phyloP scores from a whole-genome alignment of 1,140 invertebrate species.

The Eupeodes corollae region DNA sequence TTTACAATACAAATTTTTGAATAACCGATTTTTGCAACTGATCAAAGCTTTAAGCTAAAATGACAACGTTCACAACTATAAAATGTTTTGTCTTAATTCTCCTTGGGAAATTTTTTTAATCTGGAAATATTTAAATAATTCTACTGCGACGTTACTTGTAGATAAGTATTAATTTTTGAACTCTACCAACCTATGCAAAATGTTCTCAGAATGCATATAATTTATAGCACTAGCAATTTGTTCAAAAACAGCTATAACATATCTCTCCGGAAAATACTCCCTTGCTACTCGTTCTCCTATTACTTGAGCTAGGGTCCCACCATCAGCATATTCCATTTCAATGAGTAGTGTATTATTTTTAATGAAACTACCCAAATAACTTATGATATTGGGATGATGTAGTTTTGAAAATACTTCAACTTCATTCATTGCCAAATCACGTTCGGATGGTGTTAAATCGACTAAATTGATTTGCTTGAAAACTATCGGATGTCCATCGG shows the following conservation, averaged over 20 bases:
- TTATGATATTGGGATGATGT: slow-evolving; percentile 64
- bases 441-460: slow-evolving; percentile 54
- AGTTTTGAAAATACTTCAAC: slow-evolving; percentile 58
- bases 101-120: no score
- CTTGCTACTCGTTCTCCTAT: slow-evolving; percentile 40
- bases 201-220: slow-evolving; percentile 62
- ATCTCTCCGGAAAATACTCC: slow-evolving; percentile 43
- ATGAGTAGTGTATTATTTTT: slow-evolving; percentile 61
- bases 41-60: no score
- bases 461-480: slow-evolving; percentile 67
- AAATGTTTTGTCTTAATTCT: no score
- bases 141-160: no score
- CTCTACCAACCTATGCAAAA: slow-evolving; percentile 51
- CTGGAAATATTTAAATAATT: no score
- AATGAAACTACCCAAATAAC: slow-evolving; percentile 66
- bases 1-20: no score
- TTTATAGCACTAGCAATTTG: slow-evolving; percentile 59
- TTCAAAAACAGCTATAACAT: slow-evolving; percentile 53
- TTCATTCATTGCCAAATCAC: slow-evolving; percentile 66
- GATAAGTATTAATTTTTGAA: no score
- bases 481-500: slow-evolving; percentile 55
- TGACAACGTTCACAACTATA: no score
- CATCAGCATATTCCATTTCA: slow-evolving; percentile 74
- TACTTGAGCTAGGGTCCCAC: slow-evolving; percentile 58
- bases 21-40: no score